Percentiles rank a stretch among this genome's conserved stretches.
These are phyloP conservation scores for Rhagologus leucostigma DNA, from an alignment of 2,113 vertebrate species.

Conservation along the genomic window DNA sequence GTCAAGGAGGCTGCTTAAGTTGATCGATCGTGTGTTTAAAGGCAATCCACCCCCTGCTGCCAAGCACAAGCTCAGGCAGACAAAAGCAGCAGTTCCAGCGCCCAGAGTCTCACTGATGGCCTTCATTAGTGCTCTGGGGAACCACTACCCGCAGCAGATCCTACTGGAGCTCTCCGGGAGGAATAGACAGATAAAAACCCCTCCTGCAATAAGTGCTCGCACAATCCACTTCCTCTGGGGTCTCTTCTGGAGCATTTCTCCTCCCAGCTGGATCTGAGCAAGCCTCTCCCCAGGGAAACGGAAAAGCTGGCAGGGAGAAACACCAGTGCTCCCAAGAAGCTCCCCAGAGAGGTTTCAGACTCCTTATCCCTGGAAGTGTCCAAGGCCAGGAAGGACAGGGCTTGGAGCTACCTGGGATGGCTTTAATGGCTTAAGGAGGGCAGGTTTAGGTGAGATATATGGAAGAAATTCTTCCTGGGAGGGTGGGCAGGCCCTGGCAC, in stretches of 20 bases:
- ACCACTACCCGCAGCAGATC: background rate
- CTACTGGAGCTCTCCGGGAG: background rate
- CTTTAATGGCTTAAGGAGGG: background rate
- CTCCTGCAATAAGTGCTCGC: background rate
- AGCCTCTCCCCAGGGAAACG: background rate
- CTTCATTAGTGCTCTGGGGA: background rate
- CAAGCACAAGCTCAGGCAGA: background rate
- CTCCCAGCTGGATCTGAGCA: background rate
- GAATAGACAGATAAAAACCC: background rate
- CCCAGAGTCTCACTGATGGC: background rate
- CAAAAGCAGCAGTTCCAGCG: background rate
- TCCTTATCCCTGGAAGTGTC: background rate
- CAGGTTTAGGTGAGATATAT: accelerated
- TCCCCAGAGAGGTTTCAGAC: background rate
- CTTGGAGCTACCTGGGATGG: background rate
- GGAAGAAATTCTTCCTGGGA: accelerated
- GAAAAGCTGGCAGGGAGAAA: background rate
- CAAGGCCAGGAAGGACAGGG: background rate
- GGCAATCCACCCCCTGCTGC: background rate
- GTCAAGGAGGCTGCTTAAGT: background rate
- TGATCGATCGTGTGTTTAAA: background rate
- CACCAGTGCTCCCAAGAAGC: background rate
- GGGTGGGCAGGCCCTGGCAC: background rate
- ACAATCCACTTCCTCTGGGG: background rate
- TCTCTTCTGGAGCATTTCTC: background rate